Conservation (phyloP, 2,797 vertebrate genomes). For the Picus viridis region DNA sequence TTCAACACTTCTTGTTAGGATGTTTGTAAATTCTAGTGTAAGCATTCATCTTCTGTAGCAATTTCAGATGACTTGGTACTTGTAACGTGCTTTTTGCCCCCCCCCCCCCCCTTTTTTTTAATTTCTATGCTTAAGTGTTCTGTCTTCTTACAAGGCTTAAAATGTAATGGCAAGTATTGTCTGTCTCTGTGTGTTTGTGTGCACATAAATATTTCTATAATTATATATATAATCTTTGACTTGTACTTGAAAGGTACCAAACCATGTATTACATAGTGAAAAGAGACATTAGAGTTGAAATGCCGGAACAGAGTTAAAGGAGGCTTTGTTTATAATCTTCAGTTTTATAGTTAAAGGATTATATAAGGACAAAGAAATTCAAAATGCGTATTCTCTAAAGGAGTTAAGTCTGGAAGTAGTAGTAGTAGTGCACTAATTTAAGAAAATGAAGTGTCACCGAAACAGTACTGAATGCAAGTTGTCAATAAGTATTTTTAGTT, state of each 20-base stretch:
- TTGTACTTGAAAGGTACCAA: slow-evolving; percentile 51
- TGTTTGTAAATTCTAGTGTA: slow-evolving; percentile 32
- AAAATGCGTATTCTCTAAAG: not conserved
- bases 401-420: not conserved
- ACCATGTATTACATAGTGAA: not conserved
- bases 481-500: not conserved
- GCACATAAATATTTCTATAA: not conserved
- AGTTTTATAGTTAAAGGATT: not conserved
- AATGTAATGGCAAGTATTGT: slow-evolving; percentile 33
- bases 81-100: not conserved
- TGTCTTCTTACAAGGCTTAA: slow-evolving; percentile 21
- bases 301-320: not conserved
- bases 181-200: not conserved
- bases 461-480: not conserved
- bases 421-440: not conserved
- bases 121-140: not conserved
- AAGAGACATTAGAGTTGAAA: not conserved
- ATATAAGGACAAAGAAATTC: not conserved
- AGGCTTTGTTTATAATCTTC: not conserved
- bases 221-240: not conserved
- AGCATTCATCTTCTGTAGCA: not conserved
- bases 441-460: not conserved
- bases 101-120: not conserved
- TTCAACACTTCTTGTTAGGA: slow-evolving; percentile 37
- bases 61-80: not conserved